Percentiles rank a stretch among this genome's conserved stretches.
Evolutionary conservation across 2,113 vertebrate genomes (phyloP).

Genomic region (Tenebrosternarchus preto): DNA sequence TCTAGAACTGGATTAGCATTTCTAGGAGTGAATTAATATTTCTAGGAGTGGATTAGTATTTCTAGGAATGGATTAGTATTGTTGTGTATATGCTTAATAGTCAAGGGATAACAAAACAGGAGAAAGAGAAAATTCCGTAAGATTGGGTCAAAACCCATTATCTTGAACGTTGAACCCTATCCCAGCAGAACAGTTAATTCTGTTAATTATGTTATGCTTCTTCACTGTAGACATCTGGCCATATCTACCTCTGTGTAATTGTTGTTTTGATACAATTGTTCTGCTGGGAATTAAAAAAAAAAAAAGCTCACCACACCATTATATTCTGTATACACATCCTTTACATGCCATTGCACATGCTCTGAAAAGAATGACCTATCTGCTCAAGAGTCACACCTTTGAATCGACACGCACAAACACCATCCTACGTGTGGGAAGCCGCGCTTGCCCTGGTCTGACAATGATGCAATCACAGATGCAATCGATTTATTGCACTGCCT

Average conservation of each 20-base stretch:
- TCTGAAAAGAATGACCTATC: neutral
- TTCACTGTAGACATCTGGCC: neutral
- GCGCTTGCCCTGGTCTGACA: constrained; percentile 10
- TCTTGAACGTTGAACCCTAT: neutral
- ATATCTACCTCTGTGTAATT: neutral
- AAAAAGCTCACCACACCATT: too few species aligned
- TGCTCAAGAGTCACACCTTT: neutral
- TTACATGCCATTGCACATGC: neutral
- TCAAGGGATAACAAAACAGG: too few species aligned
- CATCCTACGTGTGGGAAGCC: neutral
- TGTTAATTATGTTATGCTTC: neutral
- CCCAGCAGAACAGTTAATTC: neutral
- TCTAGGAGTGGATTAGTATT: too few species aligned
- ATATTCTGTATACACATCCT: neutral
- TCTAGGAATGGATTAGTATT: too few species aligned
- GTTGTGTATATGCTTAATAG: too few species aligned
- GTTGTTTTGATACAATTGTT: neutral
- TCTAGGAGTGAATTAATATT: too few species aligned
- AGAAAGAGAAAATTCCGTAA: too few species aligned
- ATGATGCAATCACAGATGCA: constrained; percentile 9
- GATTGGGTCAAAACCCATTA: neutral
- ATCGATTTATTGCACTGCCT: constrained; percentile 25
- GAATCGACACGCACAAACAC: neutral
- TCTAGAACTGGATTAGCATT: too few species aligned
- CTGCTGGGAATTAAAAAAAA: neutral